Base-by-base conservation (phyloP, 2,888 invertebrate species). In the Xanthia togata region DNA sequence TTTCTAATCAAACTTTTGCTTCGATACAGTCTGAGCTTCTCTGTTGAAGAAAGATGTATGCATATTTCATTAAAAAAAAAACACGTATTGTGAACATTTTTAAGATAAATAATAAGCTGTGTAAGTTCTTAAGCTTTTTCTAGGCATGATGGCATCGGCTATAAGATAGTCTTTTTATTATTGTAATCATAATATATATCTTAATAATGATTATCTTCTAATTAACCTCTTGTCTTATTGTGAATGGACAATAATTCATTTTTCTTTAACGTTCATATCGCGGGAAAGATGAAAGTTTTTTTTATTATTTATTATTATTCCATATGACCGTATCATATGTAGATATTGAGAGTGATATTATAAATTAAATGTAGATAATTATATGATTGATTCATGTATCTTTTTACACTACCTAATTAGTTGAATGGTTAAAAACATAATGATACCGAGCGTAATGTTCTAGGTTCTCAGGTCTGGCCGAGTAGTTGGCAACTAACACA, bases 1-100 rank as follows among this genome's bases (percentile, higher is more conserved):
- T 76, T 75, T 73, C 60, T 55, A 81, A 83, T 85, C 76, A 83
- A 85, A 86, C 73, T 85, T 81, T 71, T 57, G 35, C 47, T 60
- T 53, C 3, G 69, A 62, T n/a, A 70, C 26, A 70, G 20, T 71
- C 35, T 57, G 50, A 23, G 35, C n/a, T 44, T 26, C 23, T 44
- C 12, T 68, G 50, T 3, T 60, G n/a, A 41, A 60, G 17, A 68
- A 70, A 55, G 64, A 69, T 55, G 44, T 74, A 67, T 67, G 73
- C 59, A 69, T 68, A 11, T 23, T 79, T 78, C 31, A 35, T 14
- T n/a, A n/a, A 44, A 44, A 44, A 2, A 44, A 31, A 31, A 31
- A 31, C 31, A 31, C 31, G 31, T 31, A 31, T 31, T 31, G 31
- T 31, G 31, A 2, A 2, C 3, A n/a, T 41, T 41, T 41, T 41